Percentiles rank a stretch among this genome's conserved stretches.
Evolutionary conservation across 2,888 invertebrate genomes (phyloP).

Genomic region (Epinotia nisella): DNA sequence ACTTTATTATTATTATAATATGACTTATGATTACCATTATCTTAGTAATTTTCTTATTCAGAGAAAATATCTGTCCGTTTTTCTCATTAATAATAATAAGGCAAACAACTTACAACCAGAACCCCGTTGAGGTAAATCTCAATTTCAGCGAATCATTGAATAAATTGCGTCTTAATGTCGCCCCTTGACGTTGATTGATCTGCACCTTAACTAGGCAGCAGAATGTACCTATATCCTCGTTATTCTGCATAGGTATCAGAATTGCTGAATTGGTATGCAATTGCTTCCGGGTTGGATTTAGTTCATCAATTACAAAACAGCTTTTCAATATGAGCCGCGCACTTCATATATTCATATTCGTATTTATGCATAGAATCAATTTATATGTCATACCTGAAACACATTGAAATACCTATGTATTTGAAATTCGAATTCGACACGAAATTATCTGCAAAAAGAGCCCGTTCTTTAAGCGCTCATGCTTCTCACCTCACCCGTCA

Average conservation of each 20-base stretch:
- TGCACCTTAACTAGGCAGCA: slow-evolving; percentile 35
- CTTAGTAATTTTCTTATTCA: not conserved
- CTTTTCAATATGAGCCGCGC: not conserved
- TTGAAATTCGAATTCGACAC: too few species aligned
- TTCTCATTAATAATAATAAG: slow-evolving; percentile 3
- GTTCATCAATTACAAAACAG: not conserved
- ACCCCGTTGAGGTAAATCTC: slow-evolving; percentile 34
- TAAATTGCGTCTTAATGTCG: slow-evolving; percentile 41
- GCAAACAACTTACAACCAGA: slow-evolving; percentile 19
- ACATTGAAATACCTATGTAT: too few species aligned
- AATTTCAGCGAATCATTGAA: slow-evolving; percentile 43
- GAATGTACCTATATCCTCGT: slow-evolving; percentile 10
- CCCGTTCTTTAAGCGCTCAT: too few species aligned
- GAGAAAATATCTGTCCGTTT: not conserved
- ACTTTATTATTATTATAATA: too few species aligned
- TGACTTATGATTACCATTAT: not conserved
- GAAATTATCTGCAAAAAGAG: too few species aligned
- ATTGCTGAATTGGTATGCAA: not conserved
- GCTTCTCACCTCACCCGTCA: too few species aligned
- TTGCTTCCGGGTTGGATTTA: not conserved
- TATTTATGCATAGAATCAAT: too few species aligned
- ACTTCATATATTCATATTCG: too few species aligned
- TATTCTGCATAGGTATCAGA: not conserved
- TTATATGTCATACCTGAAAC: too few species aligned
- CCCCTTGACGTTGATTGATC: slow-evolving; percentile 43